phyloP scores from a whole-genome alignment of 1,140 invertebrate species.

The Trichonephila clavata region DNA sequence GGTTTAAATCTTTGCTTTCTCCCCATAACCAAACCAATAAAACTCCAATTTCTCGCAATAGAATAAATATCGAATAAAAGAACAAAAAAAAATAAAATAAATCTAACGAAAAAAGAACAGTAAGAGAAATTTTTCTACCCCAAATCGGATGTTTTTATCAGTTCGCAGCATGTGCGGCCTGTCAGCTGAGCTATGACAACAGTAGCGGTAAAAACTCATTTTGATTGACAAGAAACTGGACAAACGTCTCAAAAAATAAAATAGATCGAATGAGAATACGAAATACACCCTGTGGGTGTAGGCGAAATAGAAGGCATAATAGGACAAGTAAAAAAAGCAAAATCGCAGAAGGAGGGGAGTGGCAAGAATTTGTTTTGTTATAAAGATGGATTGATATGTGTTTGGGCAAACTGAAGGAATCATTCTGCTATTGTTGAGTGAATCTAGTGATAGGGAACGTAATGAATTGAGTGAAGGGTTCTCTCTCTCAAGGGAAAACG shows the following conservation, averaged over 20 bases:
- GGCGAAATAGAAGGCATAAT: neutral
- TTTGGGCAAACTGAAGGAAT: conserved; percentile 43
- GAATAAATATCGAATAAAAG: neutral
- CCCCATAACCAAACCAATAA: neutral
- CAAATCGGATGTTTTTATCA: conserved; percentile 33
- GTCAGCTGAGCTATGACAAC: conserved; percentile 43
- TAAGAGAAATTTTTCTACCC: neutral
- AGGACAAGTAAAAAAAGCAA: neutral
- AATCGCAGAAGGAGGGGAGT: neutral
- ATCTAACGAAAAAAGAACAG: neutral
- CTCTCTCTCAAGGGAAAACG: neutral
- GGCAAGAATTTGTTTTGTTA: conserved; percentile 46
- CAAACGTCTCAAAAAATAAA: neutral
- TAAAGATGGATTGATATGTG: conserved; percentile 62
- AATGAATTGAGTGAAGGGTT: conserved; percentile 50
- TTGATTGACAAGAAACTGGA: conserved; percentile 47
- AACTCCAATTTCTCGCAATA: neutral
- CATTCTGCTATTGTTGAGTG: conserved; percentile 40
- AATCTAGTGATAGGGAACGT: conserved; percentile 28
- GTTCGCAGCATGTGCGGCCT: conserved; percentile 30
- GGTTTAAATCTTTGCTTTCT: neutral
- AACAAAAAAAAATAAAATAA: neutral
- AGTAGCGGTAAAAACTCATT: conserved; percentile 27
- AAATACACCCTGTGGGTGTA: conserved; percentile 2
- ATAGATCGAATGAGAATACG: conserved; percentile 1